Conservation (phyloP, 2,888 invertebrate genomes). For the Amphipoea oculea region DNA sequence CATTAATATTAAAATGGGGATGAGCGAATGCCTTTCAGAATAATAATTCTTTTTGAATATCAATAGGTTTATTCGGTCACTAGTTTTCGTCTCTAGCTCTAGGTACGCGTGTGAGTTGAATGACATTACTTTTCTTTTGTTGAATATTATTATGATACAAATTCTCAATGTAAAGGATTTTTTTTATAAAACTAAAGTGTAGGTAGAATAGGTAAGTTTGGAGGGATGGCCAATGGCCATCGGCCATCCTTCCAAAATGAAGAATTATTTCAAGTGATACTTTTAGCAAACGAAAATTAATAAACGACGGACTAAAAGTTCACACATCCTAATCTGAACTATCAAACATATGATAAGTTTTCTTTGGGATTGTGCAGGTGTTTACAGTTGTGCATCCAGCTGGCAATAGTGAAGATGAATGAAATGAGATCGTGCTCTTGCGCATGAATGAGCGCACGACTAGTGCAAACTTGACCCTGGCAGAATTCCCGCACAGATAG, state of each 20-base stretch:
- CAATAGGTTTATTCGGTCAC: conserved; percentile 55
- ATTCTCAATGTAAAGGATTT: not conserved
- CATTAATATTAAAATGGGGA: conserved; percentile 48
- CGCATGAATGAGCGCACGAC: conserved; percentile 50
- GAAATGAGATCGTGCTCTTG: conserved; percentile 31
- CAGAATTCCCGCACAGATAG: conserved; percentile 1
- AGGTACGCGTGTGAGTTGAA: conserved; percentile 40
- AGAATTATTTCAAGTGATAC: not conserved
- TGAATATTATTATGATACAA: not conserved
- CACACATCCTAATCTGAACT: not conserved
- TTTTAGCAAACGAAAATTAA: not conserved
- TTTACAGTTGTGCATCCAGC: not conserved
- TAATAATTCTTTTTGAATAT: conserved; percentile 57
- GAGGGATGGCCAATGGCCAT: too few relatives aligned
- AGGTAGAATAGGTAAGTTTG: not conserved
- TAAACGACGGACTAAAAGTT: not conserved
- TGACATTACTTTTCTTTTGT: conserved; percentile 37
- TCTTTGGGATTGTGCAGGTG: not conserved
- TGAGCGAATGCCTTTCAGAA: conserved; percentile 50
- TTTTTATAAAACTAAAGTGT: not conserved
- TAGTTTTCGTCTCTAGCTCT: conserved; percentile 38
- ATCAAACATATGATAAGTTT: not conserved
- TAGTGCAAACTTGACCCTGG: conserved; percentile 31
- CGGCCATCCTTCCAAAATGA: not conserved
- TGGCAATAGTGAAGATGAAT: conserved; percentile 38